Evolutionary conservation across 64 coral and sea anemone species (phyloP), one percentile per base, ranked within the genome.

Genomic region (Stichodactyla helianthus): DNA sequence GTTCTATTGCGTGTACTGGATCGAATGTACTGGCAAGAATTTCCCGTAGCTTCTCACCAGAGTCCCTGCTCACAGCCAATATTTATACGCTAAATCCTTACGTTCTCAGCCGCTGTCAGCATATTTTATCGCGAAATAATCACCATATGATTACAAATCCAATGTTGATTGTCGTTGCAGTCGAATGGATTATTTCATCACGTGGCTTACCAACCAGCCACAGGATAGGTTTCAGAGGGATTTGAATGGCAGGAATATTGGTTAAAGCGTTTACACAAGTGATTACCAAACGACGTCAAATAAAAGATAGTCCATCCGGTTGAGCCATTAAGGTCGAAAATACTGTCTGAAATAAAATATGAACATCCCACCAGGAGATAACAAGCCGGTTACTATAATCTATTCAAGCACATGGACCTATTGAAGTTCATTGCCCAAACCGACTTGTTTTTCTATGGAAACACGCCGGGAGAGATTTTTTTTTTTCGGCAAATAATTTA

Each of bases 281-380:
- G 78, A 81, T 81, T 81, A 81, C 53, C 78, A 54, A 51, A 15
- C 50, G 9, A 81, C 78, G 52, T 54, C 52, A 81, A 54, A 81
- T 81, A 19, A 51, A 74, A 74, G 25, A 51, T 81, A 81, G 5
- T 4, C 78, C 35, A 81, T 54, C 35, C 78, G 78, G 78, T 54
- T 81, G 50, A 81, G 5, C 78, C 78, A 81, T 54, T 52, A 81
- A 79, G 78, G 78, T 81, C 78, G 78, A 81, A 74, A 54, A 81
- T 81, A 81, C 78, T 20, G 52, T 81, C 78, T 81, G 78, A 52
- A 81, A 81, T 51, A 52, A 81, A 81, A 81, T 54, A 81, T 81
- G 78, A 81, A 54, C 35, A 81, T 53, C 78, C 20, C 78, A 54
- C 78, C 50, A 22, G 35, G 78, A 52, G 78, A 81, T 81, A 81